phyloP scores from a whole-genome alignment of 2,113 vertebrate genomes.

The Marcusenius ussheri region DNA sequence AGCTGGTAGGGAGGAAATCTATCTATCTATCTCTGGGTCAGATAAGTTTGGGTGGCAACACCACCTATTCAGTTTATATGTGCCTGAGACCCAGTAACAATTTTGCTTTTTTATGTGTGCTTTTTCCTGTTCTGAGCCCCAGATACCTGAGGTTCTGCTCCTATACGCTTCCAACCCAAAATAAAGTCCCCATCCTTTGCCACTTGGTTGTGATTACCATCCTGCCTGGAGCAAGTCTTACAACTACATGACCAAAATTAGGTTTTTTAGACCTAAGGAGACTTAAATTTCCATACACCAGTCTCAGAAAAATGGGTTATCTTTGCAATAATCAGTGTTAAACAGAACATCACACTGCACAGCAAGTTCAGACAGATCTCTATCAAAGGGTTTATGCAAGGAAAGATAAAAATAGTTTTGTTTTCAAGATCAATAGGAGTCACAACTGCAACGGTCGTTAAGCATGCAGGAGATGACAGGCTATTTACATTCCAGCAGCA shows the following conservation, averaged over 20 bases:
- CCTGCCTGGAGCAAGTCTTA: background rate
- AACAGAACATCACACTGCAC: background rate
- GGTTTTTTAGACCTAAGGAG: background rate
- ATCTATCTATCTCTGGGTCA: background rate
- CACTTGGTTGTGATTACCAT: background rate
- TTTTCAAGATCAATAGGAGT: background rate
- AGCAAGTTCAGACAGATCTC: background rate
- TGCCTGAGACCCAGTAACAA: background rate
- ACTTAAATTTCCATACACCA: background rate
- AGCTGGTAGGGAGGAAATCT: background rate
- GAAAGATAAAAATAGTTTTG: background rate
- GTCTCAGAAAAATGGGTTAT: slow-evolving; percentile 5
- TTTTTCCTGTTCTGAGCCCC: background rate
- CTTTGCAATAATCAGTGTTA: background rate
- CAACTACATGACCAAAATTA: background rate
- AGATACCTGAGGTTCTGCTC: background rate
- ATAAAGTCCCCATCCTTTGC: background rate
- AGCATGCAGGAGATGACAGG: background rate
- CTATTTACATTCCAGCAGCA: slow-evolving; percentile 1
- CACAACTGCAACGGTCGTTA: background rate
- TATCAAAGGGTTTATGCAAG: background rate
- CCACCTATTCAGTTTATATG: background rate
- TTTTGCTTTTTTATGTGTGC: background rate
- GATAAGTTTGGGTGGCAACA: background rate
- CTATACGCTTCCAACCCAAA: background rate